Conservation (phyloP, 2,888 invertebrate species). For the Helicoverpa assulta region DNA sequence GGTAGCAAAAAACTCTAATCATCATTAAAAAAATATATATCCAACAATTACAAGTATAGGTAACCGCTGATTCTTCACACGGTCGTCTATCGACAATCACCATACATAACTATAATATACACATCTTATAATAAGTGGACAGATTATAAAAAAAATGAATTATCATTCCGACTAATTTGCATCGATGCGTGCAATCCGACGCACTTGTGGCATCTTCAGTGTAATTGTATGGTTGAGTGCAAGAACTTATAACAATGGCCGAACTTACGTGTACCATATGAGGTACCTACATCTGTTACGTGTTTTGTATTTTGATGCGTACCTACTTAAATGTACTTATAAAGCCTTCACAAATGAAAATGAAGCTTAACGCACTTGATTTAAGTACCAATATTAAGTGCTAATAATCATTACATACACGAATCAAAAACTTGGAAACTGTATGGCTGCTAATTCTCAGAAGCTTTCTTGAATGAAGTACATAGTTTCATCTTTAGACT, state of each 20-base stretch:
- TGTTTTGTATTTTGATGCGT: slow-evolving; percentile 13
- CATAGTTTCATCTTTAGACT: background rate
- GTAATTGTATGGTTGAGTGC: slow-evolving; percentile 57
- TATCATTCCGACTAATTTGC: slow-evolving; percentile 82
- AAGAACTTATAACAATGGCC: slow-evolving; percentile 47
- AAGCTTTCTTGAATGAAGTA: background rate
- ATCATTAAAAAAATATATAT: slow-evolving; percentile 23
- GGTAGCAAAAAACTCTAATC: slow-evolving; percentile 25
- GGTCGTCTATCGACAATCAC: slow-evolving; percentile 49
- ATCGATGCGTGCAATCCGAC: slow-evolving; percentile 65
- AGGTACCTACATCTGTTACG: slow-evolving; percentile 4
- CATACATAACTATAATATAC: slow-evolving; percentile 38
- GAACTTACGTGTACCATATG: slow-evolving; percentile 19
- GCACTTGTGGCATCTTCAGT: slow-evolving; percentile 55
- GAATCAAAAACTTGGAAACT: background rate
- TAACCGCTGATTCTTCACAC: slow-evolving; percentile 57
- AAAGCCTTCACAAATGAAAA: background rate
- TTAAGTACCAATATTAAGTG: background rate
- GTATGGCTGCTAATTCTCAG: background rate
- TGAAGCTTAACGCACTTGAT: background rate
- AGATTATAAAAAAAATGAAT: slow-evolving; percentile 69
- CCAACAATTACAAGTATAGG: slow-evolving; percentile 53
- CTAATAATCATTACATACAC: background rate
- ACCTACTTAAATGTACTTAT: background rate
- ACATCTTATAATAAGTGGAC: slow-evolving; percentile 68